Base-by-base conservation (phyloP, 2,888 invertebrate genomes). In the Bombylius major region DNA sequence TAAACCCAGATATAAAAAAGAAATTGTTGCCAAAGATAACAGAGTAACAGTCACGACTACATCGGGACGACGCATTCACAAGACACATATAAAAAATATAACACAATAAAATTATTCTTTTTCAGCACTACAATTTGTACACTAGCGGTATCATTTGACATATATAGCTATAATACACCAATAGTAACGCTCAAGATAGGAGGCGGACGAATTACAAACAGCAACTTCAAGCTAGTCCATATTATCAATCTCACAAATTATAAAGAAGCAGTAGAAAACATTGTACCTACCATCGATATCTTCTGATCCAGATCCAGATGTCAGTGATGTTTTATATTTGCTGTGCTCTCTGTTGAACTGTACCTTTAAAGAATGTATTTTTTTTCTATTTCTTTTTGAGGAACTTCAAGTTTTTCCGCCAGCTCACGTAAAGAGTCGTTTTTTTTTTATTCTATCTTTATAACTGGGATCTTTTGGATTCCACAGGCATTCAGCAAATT, bases 11-110 rank as follows among this genome's bases (percentile, higher is more conserved):
- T 53, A 34, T n/a, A 53, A 47, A 34, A 53, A 53, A 47, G 46
- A 53, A 39, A 46, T 42, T 5, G 39, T 57, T 11, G 47, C 31
- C 5, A 51, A 47, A 48, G 45, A 57, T 34, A 51, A 56, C 14
- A 50, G 45, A 52, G 48, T 56, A 4, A 56, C 53, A n/a, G 51
- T 51, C n/a, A 52, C 46, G 9, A 56, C 55, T 48, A 47, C 45
- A 5, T 47, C 47, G 0, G 54, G 51, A 45, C 51, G 42, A 49
- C 42, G 44, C 9, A 53, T 13, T n/a, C 54, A 57, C 23, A 57
- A 57, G 31, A 23, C 47, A 23, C 48, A 56, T 8, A 52, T 56
- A 47, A 56, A 56, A 51, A 5, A 42, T 42, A 42, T 51, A n/a
- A 34, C 33, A n/a, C 32, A 46, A 32, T 48, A 33, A 11, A 11